Evolutionary conservation across 2,113 vertebrate species (phyloP).

Genomic region (Rattus norvegicus): DNA sequence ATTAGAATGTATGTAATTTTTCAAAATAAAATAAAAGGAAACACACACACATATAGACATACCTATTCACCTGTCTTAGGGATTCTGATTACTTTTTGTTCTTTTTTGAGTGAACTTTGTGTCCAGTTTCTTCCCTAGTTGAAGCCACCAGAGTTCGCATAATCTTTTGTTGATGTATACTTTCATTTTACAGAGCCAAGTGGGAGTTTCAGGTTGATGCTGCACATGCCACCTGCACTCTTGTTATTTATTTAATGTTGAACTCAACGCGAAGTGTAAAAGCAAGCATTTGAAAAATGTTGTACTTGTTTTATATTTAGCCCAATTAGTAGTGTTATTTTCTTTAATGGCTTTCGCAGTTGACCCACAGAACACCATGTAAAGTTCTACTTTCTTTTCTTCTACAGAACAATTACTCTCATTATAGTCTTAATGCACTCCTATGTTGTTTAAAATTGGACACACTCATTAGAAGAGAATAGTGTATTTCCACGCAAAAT

Average conservation of each 20-base stretch:
- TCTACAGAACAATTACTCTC: conserved; percentile 68
- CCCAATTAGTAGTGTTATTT: conserved; percentile 50
- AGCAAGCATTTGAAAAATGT: conserved; percentile 26
- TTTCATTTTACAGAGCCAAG: not conserved
- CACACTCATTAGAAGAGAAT: conserved; percentile 73
- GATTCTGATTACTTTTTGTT: not conserved
- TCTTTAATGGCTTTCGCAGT: conserved; percentile 51
- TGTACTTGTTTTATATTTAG: conserved; percentile 57
- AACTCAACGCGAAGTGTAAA: conserved; percentile 18
- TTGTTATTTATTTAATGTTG: conserved; percentile 1
- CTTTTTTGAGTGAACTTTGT: not conserved
- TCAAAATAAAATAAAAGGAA: not conserved
- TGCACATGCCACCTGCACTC: not conserved
- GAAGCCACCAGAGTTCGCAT: not conserved
- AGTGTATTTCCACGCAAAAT: conserved; percentile 78
- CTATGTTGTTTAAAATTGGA: conserved; percentile 74
- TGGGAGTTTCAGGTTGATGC: not conserved
- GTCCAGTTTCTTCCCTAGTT: not conserved
- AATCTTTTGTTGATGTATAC: not conserved
- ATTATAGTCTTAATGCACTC: conserved; percentile 71
- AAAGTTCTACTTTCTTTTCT: not conserved
- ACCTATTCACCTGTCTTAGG: not conserved
- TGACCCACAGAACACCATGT: not conserved
- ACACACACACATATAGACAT: not conserved
- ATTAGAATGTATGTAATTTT: not conserved